Conservation (phyloP, 1,140 invertebrate species). For the Zeugodacus cucurbitae region DNA sequence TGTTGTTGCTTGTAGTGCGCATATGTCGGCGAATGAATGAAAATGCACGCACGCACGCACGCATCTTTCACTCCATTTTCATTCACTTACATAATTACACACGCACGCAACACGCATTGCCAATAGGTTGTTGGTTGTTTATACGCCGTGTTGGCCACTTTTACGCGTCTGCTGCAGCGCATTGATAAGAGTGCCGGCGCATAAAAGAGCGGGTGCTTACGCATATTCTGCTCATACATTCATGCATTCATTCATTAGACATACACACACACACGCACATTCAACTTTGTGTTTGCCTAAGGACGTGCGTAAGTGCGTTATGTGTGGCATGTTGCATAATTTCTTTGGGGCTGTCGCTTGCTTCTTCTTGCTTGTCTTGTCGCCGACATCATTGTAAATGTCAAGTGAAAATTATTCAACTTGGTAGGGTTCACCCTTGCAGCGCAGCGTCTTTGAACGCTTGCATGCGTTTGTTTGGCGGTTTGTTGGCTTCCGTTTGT, state of each 20-base stretch:
- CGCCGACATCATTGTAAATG: not conserved
- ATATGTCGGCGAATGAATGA: conserved; percentile 6
- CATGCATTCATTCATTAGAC: not conserved
- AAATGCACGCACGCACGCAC: conserved; percentile 15
- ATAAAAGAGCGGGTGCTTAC: not conserved
- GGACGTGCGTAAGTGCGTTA: conserved; percentile 28
- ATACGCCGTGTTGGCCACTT: conserved; percentile 41
- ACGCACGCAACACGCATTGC: not conserved
- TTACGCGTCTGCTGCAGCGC: conserved; percentile 1
- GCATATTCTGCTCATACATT: not conserved
- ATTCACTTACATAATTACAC: not conserved
- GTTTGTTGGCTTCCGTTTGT: not conserved
- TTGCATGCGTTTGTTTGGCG: not conserved
- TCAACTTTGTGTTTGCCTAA: not conserved
- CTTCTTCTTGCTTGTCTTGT: too few species aligned
- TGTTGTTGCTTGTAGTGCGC: too few species aligned
- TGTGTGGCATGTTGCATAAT: not conserved
- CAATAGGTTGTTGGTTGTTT: not conserved
- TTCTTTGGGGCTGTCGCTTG: not conserved
- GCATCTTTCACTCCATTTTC: not conserved
- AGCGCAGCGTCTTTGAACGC: not conserved
- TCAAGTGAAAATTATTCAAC: conserved; percentile 23
- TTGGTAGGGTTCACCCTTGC: not conserved
- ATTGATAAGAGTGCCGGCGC: not conserved
- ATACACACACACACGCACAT: not conserved